Conservation (phyloP, 1,140 invertebrate species). For the Drosophila funebris region DNA sequence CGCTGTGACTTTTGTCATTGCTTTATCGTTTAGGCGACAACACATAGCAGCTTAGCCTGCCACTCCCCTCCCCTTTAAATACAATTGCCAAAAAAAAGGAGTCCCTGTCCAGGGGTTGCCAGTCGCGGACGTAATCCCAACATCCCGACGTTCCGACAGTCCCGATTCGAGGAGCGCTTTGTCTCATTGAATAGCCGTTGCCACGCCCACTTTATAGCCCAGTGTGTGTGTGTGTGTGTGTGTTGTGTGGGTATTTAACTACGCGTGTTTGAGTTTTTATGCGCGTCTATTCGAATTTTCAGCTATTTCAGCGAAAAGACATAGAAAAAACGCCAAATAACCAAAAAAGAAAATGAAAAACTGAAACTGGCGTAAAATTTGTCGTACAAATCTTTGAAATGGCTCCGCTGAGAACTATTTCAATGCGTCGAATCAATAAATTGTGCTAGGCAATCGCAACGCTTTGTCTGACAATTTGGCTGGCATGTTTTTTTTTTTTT, state of each 20-base stretch:
- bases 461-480: slow-evolving; percentile 72
- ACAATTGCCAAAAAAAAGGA: slow-evolving; percentile 50
- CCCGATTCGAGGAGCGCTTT: slow-evolving; percentile 50
- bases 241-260: slow-evolving; percentile 57
- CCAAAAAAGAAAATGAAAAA: slow-evolving; percentile 14
- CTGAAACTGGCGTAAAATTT: slow-evolving; percentile 57
- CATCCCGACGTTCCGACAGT: slow-evolving; percentile 31
- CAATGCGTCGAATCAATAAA: slow-evolving; percentile 83
- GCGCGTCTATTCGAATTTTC: slow-evolving; percentile 71
- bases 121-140: slow-evolving; percentile 42
- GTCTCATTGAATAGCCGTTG: slow-evolving; percentile 71
- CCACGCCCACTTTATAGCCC: slow-evolving; percentile 48
- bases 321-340: slow-evolving; percentile 23
- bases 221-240: slow-evolving; percentile 28
- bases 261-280: slow-evolving; percentile 70
- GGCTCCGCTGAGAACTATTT: slow-evolving; percentile 81
- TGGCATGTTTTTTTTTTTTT: slow-evolving; percentile 62
- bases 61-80: neutral
- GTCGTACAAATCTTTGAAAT: slow-evolving; percentile 82
- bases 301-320: slow-evolving; percentile 75
- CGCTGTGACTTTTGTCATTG: slow-evolving; percentile 74
- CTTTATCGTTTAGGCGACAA: slow-evolving; percentile 77
- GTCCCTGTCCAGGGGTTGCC: slow-evolving; percentile 16
- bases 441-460: slow-evolving; percentile 62
- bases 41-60: slow-evolving; percentile 24